Base-by-base conservation (phyloP, 2,113 vertebrate genomes). In the Scartelaos histophorus region DNA sequence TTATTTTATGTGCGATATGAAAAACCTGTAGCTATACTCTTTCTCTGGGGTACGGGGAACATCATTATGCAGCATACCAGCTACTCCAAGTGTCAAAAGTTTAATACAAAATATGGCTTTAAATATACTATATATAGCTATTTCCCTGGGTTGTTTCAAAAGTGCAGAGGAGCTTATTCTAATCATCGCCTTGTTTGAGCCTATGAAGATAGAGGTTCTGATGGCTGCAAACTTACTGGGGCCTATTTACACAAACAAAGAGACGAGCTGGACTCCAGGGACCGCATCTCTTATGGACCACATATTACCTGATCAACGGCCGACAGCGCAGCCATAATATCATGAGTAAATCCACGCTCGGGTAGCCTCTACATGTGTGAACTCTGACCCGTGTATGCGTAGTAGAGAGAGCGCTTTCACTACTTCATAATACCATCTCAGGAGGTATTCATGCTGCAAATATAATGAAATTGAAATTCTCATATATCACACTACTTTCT, bases 231-330 rank as follows among this genome's bases (percentile, higher is more conserved):
- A 84, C 75, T 73, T 75, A 43, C 71, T 70, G 6, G 46, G 9
- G 65, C 76, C 80, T 66, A 73, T 53, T 78, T 75, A 65, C 64
- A 11, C 76, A 72, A 79, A 77, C 82, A 29, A 29, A 29, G 2
- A 29, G 77, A 89, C 86, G 81, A 82, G 75, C 82, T 86, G 74
- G 76, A 82, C 82, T 85, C 75, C 15, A 75, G 71, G 77, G 82
- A 87, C 83, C 80, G 35, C 72, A 10, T 43, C 73, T 62, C 68
- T 76, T 82, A 70, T 64, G 78, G 83, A 76, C n/a, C 35, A 75
- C 62, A 76, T 46, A 49, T 58, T 19, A 72, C 71, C 35, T 17
- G 49, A 38, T 69, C 75, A 70, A 11, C 64, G 70, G 77, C 71
- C 76, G 72, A 67, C 70, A 64, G 51, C 51, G 9, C 7, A 21